Evolutionary conservation across 1,140 invertebrate genomes (phyloP).

Genomic region (Lordiphosa stackelbergi): DNA sequence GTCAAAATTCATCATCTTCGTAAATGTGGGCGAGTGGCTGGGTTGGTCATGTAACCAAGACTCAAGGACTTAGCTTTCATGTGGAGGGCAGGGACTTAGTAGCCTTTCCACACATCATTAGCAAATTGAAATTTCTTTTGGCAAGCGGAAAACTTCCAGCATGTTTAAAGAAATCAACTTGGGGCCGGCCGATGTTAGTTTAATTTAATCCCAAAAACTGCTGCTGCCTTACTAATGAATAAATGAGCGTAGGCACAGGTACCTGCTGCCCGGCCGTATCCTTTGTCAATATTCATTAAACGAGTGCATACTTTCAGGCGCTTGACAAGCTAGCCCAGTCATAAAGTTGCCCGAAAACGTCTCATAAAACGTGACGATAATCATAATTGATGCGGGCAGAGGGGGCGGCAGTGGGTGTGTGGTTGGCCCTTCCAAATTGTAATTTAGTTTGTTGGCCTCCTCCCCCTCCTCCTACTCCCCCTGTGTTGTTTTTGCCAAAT

Average conservation of each 20-base stretch:
- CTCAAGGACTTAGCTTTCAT: slow-evolving; percentile 18
- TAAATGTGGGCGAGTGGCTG: slow-evolving; percentile 12
- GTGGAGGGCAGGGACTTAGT: not conserved
- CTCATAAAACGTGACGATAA: slow-evolving; percentile 76
- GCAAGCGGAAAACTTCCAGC: not conserved
- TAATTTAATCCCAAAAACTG: slow-evolving; percentile 8
- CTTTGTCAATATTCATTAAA: slow-evolving; percentile 76
- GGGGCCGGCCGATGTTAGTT: not conserved
- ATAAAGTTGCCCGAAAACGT: slow-evolving; percentile 69
- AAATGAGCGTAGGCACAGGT: slow-evolving; percentile 5
- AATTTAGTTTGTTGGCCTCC: slow-evolving; percentile 60
- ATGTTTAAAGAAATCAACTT: slow-evolving; percentile 21
- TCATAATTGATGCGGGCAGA: slow-evolving; percentile 68
- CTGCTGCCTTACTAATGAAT: slow-evolving; percentile 4
- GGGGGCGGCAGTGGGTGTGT: slow-evolving; percentile 6
- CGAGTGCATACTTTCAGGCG: slow-evolving; percentile 64
- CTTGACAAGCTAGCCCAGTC: slow-evolving; percentile 57
- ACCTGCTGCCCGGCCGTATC: slow-evolving; percentile 19
- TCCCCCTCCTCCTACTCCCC: slow-evolving; percentile 8
- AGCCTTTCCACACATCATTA: slow-evolving; percentile 11
- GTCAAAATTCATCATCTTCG: slow-evolving; percentile 66
- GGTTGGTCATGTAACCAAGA: slow-evolving; percentile 16
- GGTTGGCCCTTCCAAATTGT: slow-evolving; percentile 52
- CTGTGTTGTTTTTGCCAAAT: slow-evolving; percentile 58
- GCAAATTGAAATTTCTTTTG: slow-evolving; percentile 14